These are phyloP conservation scores for Gambusia yucatana DNA, from an alignment of 2,797 vertebrate genomes.

Conservation along the genomic window DNA sequence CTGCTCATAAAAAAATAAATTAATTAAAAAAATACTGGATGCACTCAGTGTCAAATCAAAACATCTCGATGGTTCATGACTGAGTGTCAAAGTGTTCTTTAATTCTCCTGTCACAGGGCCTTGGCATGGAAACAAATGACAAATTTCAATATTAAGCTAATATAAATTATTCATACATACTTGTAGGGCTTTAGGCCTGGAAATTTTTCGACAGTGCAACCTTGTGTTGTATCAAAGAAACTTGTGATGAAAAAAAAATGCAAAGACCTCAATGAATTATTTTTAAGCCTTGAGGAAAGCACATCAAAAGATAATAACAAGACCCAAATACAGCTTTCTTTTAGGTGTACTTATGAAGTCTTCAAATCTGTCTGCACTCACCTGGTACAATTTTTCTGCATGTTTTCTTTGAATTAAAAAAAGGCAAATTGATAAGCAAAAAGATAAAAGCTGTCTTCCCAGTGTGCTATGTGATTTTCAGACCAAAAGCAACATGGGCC, in stretches of 20 bases:
- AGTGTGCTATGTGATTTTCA: neutral
- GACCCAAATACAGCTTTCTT: constrained; percentile 19
- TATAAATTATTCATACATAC: constrained; percentile 67
- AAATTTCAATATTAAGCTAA: constrained; percentile 70
- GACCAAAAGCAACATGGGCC: neutral
- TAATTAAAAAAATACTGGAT: constrained; percentile 23
- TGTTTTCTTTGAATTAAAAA: neutral
- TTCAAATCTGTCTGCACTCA: neutral
- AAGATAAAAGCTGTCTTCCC: neutral
- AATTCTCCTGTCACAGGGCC: constrained; percentile 52
- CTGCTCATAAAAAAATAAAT: constrained; percentile 36
- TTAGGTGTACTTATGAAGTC: constrained; percentile 29
- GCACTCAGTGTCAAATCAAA: constrained; percentile 59
- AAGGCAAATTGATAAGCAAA: neutral
- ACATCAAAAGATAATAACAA: constrained; percentile 36
- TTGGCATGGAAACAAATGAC: constrained; percentile 72
- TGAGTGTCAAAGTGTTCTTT: constrained; percentile 60
- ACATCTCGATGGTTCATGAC: constrained; percentile 66
- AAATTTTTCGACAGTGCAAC: constrained; percentile 54
- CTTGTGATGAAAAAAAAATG: constrained; percentile 54
- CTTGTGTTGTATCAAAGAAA: constrained; percentile 65
- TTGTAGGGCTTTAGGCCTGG: constrained; percentile 53
- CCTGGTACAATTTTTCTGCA: neutral
- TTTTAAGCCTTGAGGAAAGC: constrained; percentile 40
- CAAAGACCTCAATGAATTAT: constrained; percentile 38